phyloP scores from a whole-genome alignment of 2,113 vertebrate species.

The Accipiter cooperii region DNA sequence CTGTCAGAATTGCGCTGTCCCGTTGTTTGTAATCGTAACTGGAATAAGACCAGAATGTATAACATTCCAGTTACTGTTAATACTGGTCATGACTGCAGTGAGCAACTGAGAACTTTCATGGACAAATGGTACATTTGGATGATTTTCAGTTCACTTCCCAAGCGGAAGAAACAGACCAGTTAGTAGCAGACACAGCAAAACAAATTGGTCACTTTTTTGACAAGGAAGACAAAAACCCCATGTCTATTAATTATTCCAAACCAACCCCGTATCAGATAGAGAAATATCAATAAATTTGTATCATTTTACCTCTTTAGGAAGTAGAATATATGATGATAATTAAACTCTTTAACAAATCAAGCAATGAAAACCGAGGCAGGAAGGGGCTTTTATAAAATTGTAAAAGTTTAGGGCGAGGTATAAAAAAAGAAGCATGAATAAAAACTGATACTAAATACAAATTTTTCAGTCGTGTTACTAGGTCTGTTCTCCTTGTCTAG shows the following conservation, averaged over 20 bases:
- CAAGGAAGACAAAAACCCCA: background rate
- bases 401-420: background rate
- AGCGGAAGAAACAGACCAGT: background rate
- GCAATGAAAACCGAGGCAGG: background rate
- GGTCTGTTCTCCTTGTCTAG: background rate
- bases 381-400: background rate
- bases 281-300: background rate
- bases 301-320: background rate
- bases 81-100: background rate
- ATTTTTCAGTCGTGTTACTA: fast-evolving
- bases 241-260: background rate
- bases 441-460: background rate
- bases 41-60: background rate
- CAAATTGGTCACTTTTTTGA: background rate
- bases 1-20: background rate
- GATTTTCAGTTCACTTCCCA: background rate
- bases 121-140: background rate
- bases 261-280: background rate
- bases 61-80: background rate
- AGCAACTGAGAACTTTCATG: background rate
- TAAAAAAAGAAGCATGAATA: background rate
- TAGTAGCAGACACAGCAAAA: background rate
- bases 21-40: background rate
- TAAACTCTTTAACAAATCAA: background rate
- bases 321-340: background rate